Evolutionary conservation across 2,888 invertebrate genomes (phyloP), one percentile per base, ranked within the genome.

Genomic region (Muschampia plurimacula): DNA sequence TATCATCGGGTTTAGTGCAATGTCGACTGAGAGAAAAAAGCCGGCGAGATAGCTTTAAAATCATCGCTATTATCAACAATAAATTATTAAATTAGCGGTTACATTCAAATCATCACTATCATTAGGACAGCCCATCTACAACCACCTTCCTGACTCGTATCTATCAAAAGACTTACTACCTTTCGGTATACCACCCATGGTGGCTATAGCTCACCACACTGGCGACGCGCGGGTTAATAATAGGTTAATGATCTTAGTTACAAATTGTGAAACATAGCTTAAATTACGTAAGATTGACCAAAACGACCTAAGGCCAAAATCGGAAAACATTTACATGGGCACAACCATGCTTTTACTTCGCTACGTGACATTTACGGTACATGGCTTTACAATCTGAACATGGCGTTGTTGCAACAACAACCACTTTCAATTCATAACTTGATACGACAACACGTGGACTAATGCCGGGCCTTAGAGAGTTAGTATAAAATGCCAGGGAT

Each of bases 321-420:
- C 13, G 64, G 69, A 68, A 46, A n/a, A 28, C 32, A 64, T 44
- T 64, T 57, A 57, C 57, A 44, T 64, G n/a, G 13, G 8, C 22
- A 12, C 32, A n/a, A 41, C n/a, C 36, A 52, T 62, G 36, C 55
- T 62, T 62, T 49, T 49, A 62, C 28, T 32, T 65, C 68, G 57
- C 57, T 15, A 70, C 57, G 57, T 70, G 70, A 64, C 64, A 70
- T 70, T 70, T 70, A 70, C 55, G 70, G 55, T 44, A 55, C 70
- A 44, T 7, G 64, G 57, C 15, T 65, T 12, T 44, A 70, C 28
- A 57, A 57, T 57, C 57, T 57, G 28, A 57, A 57, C 70, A 64
- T 39, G 70, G 41, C 39, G 49, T 57, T 70, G 64, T 70, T 46
- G 70, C 70, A 55, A 70, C 64, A 55, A 65, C 44, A 70, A 46